Evolutionary conservation across 2,113 vertebrate species (phyloP).

Genomic region (Megaptera novaeangliae): DNA sequence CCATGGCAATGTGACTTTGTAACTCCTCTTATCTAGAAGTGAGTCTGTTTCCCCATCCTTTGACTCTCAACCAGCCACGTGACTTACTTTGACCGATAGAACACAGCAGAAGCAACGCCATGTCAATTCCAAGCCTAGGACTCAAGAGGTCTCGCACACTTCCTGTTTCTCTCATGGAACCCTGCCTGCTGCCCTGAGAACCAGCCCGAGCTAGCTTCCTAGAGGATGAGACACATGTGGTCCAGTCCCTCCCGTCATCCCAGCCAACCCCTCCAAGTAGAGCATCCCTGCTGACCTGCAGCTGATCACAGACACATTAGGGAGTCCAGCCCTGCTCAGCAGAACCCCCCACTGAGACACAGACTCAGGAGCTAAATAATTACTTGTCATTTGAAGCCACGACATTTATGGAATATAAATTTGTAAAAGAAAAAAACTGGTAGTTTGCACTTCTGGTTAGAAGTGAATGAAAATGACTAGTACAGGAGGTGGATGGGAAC

Average conservation of each 20-base stretch:
- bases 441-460: neutral
- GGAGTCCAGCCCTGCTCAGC: neutral
- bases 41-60: neutral
- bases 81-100: neutral
- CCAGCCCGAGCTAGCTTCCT: rapidly evolving
- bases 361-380: neutral
- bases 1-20: neutral
- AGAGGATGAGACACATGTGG: neutral
- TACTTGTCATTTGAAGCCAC: neutral
- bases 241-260: neutral
- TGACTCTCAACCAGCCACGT: neutral
- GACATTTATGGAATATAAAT: neutral
- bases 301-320: neutral
- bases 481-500: rapidly evolving
- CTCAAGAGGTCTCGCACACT: rapidly evolving
- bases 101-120: neutral
- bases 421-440: neutral
- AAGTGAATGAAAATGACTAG: neutral
- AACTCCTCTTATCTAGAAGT: neutral
- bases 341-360: neutral
- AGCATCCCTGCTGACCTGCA: neutral
- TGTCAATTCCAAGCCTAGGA: neutral
- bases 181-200: neutral
- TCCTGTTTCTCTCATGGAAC: neutral
- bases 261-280: neutral